These are phyloP conservation scores for Calyptomena viridis DNA, from an alignment of 2,113 vertebrate genomes.

Conservation along the genomic window DNA sequence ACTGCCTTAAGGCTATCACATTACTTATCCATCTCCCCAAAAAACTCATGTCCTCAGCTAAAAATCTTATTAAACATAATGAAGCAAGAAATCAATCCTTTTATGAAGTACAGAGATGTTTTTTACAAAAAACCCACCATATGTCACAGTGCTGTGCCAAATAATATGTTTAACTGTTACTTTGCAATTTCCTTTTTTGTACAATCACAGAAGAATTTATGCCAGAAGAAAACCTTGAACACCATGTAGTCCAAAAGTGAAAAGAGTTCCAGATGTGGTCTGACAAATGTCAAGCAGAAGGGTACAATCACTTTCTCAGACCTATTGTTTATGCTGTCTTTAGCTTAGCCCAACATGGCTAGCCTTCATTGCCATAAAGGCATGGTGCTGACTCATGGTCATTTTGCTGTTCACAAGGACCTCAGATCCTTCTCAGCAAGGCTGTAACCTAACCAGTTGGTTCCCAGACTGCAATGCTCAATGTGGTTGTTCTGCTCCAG, in stretches of 20 bases:
- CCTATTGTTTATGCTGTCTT: accelerated
- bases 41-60: background rate
- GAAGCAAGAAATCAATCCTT: background rate
- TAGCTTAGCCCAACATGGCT: background rate
- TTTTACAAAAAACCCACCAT: background rate
- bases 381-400: background rate
- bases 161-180: background rate
- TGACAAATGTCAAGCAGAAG: background rate
- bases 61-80: constrained; percentile 1
- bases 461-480: background rate
- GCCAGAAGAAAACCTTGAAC: background rate
- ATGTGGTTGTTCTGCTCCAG: background rate
- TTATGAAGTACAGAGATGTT: background rate
- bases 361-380: background rate
- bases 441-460: background rate
- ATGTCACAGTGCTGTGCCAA: accelerated
- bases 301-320: background rate
- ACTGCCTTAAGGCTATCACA: background rate
- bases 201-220: background rate
- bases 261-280: background rate
- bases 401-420: background rate
- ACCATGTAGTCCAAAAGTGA: background rate
- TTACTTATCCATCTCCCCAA: background rate
- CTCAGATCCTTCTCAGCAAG: background rate
- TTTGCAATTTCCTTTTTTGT: background rate